These are phyloP conservation scores for Scomber scombrus DNA, from an alignment of 2,113 vertebrate species.

Conservation along the genomic window DNA sequence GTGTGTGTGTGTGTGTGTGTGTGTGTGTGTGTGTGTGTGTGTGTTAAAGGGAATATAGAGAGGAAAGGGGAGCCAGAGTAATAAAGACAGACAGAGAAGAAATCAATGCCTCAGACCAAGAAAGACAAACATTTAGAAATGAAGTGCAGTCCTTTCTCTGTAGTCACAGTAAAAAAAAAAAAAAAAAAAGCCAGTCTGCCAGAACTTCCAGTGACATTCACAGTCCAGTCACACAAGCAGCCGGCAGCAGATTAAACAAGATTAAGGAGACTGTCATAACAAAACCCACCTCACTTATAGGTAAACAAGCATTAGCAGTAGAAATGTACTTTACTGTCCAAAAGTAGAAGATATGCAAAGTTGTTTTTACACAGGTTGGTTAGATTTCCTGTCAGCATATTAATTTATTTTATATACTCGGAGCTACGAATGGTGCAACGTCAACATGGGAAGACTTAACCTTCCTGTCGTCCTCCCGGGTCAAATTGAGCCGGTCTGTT, in stretches of 20 bases:
- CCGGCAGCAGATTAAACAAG: slow-evolving; percentile 20
- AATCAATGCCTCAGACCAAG: slow-evolving; percentile 50
- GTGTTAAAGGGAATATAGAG: slow-evolving; percentile 5
- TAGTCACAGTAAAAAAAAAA: neutral
- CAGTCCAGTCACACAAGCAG: slow-evolving; percentile 25
- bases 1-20: slow-evolving; percentile 17
- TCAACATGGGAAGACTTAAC: too few species aligned
- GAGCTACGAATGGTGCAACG: too few species aligned
- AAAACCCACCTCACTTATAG: neutral
- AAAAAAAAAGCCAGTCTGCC: slow-evolving; percentile 11
- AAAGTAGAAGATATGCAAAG: neutral
- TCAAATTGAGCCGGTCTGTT: too few species aligned
- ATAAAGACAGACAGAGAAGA: slow-evolving; percentile 57
- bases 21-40: slow-evolving; percentile 20
- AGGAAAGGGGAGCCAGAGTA: slow-evolving; percentile 26
- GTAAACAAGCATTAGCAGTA: neutral
- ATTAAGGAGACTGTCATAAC: neutral
- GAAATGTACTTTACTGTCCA: neutral
- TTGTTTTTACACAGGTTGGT: too few species aligned
- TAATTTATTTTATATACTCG: too few species aligned
- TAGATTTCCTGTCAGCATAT: too few species aligned
- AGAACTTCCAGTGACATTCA: slow-evolving; percentile 23
- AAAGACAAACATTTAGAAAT: slow-evolving; percentile 65
- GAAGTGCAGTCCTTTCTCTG: slow-evolving; percentile 30
- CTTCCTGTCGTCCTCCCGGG: too few species aligned